Evolutionary conservation across 1,140 invertebrate genomes (phyloP).

Genomic region (Procambarus clarkii): DNA sequence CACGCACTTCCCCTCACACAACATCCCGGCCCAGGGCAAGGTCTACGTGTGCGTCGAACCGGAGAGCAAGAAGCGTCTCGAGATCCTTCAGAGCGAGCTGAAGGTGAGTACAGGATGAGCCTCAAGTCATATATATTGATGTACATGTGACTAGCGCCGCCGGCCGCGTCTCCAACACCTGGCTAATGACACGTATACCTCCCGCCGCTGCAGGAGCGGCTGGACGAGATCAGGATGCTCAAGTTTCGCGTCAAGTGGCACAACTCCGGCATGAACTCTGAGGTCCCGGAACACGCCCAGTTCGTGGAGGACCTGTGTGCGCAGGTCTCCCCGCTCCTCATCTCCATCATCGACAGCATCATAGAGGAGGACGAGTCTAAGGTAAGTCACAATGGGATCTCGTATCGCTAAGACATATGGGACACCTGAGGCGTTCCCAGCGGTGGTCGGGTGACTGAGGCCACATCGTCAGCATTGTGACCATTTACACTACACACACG

Average conservation of each 20-base stretch:
- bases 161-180: background rate
- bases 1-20: slow-evolving; percentile 75
- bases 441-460: no score
- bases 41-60: slow-evolving; percentile 76
- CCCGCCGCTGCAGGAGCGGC: slow-evolving; percentile 76
- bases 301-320: slow-evolving; percentile 80
- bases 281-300: slow-evolving; percentile 80
- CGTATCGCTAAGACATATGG: no score
- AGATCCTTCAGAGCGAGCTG: slow-evolving; percentile 83
- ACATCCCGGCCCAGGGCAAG: slow-evolving; percentile 70
- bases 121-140: background rate
- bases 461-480: no score
- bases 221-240: slow-evolving; percentile 81
- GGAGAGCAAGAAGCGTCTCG: slow-evolving; percentile 82
- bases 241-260: slow-evolving; percentile 80
- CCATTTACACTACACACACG: no score
- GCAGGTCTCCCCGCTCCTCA: slow-evolving; percentile 78
- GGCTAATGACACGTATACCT: background rate
- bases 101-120: slow-evolving; percentile 77
- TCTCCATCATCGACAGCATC: slow-evolving; percentile 79
- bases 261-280: slow-evolving; percentile 77
- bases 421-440: no score
- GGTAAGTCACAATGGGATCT: slow-evolving; percentile 68
- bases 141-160: background rate
- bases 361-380: slow-evolving; percentile 78